Base-by-base conservation (phyloP, 2,888 invertebrate species). In the Troides helena region DNA sequence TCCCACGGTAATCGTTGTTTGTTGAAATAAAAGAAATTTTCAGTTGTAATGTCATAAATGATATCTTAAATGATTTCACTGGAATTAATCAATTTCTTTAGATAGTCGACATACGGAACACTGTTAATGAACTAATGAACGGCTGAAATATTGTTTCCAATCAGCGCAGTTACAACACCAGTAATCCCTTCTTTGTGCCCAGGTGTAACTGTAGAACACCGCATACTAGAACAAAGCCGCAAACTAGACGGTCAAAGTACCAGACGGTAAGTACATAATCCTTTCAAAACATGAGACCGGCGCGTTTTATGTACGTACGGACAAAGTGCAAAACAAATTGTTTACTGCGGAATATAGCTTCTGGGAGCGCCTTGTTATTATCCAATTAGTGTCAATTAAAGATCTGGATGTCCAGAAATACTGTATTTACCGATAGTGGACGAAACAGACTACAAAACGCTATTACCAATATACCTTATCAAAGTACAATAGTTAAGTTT, bases 211-310 rank as follows among this genome's bases (percentile, higher is more conserved):
- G 43, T 62, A 60, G 67, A 67, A 63, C 58, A 59, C 67, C 63
- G 63, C 67, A 63, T 70, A 67, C 67, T 63, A 64, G 66, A 60
- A 67, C 70, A 70, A 63, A 67, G 63, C 67, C 70, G 59, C 70
- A 63, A 67, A 30, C 70, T 59, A 70, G 70, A 70, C 70, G 67
- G 70, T 70, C 70, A 70, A 70, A 67, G 70, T 57, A 70, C 70
- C 67, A 63, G 62, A 66, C 67, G 21, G 60, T 67, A 60, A 67
- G 62, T 60, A 64, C 67, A 67, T 70, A 70, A 70, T 70, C 70
- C 63, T 67, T 64, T 67, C 63, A 70, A 46, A 67, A 67, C 58
- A 53, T 59, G 53, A 60, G 6, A 23, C 57, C 61, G 46, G 43
- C 56, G 57, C 59, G 53, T 62, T 62, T 50, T 18, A 60, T 61